A percentile compares a stretch with the other conserved stretches of the same genome.
phyloP scores from a whole-genome alignment of 2,797 vertebrate species.

The Acanthopagrus latus region DNA sequence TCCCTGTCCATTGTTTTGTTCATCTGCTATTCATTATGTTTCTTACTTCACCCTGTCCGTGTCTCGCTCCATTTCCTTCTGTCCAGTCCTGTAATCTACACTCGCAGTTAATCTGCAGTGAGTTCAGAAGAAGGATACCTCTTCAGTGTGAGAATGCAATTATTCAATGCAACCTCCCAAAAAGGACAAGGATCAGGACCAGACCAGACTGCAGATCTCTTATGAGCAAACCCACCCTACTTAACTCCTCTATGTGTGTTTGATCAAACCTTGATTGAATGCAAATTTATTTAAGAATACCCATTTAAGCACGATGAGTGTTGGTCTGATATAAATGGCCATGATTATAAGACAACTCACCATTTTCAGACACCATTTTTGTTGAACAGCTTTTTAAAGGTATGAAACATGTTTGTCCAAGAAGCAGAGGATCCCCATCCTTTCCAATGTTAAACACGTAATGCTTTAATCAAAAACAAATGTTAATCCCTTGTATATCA shows the following conservation, averaged over 20 bases:
- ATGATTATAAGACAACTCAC: neutral
- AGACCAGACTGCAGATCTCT: neutral
- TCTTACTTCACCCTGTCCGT: neutral
- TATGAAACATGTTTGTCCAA: neutral
- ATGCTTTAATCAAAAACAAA: neutral
- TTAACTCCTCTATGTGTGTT: neutral
- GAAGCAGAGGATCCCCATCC: neutral
- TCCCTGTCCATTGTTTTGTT: slow-evolving; percentile 12
- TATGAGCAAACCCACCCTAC: neutral
- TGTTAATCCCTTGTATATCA: neutral
- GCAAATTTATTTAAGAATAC: neutral
- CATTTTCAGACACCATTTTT: neutral
- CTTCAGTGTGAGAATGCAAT: slow-evolving; percentile 25
- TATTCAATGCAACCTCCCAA: slow-evolving; percentile 29
- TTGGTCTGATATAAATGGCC: neutral
- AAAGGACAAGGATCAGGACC: slow-evolving; percentile 15
- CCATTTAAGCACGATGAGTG: neutral
- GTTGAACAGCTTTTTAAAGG: neutral
- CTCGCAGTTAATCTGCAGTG: slow-evolving; percentile 3
- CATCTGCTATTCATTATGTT: slow-evolving; percentile 48
- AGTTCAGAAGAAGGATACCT: slow-evolving; percentile 28
- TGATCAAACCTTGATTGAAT: neutral
- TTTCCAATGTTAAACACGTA: neutral
- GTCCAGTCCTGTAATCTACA: neutral
- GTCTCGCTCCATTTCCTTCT: slow-evolving; percentile 15